These are phyloP conservation scores for Orthosia incerta DNA, from an alignment of 2,888 invertebrate genomes.

Conservation along the genomic window DNA sequence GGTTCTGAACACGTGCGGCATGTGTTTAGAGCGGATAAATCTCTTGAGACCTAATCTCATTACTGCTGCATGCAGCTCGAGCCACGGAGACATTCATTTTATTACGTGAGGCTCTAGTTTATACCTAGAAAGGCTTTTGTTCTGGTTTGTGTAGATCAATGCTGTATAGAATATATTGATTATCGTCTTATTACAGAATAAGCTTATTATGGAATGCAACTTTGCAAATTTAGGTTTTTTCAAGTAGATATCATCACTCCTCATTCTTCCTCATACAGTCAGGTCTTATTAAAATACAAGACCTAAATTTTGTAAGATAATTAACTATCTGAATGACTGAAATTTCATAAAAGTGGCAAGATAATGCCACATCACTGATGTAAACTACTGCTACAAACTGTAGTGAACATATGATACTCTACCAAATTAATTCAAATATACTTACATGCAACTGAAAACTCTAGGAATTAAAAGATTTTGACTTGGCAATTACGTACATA, in stretches of 20 bases:
- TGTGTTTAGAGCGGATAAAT: constrained; percentile 21
- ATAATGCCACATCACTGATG: neutral
- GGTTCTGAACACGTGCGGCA: constrained; percentile 15
- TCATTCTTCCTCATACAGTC: neutral
- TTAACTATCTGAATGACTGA: neutral
- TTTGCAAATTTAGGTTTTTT: too few species aligned
- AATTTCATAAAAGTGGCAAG: neutral
- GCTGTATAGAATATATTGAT: neutral
- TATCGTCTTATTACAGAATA: neutral
- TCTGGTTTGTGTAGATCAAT: neutral
- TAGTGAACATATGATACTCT: neutral
- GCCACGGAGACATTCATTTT: neutral
- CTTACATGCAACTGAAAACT: constrained; percentile 12
- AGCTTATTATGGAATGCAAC: neutral
- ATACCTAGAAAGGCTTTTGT: neutral
- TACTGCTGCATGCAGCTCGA: constrained; percentile 4
- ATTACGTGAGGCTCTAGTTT: constrained; percentile 7
- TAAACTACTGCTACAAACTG: neutral
- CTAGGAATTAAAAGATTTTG: neutral
- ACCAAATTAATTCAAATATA: constrained; percentile 12
- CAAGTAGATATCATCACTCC: neutral
- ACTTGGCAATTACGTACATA: neutral
- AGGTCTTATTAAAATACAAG: neutral
- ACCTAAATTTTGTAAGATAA: neutral
- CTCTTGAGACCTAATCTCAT: constrained; percentile 35